Base-by-base conservation (phyloP, 2,113 vertebrate species). In the Otis tarda region DNA sequence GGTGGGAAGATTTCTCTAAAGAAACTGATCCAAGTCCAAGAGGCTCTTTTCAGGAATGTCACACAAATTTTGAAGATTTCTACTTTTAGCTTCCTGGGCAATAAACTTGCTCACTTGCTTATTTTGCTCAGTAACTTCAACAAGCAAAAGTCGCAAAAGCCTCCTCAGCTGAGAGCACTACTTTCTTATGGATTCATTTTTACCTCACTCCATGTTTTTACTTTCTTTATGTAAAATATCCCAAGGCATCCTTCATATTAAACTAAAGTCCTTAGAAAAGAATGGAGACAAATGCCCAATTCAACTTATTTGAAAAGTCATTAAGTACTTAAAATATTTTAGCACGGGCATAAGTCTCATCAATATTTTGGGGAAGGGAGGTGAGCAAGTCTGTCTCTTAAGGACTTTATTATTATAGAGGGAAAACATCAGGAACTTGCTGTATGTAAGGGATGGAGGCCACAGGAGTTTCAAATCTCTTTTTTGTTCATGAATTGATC, bases 401-500 rank as follows among this genome's bases (percentile, higher is more conserved):
- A 74, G 31, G 55, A 41, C 30, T 63, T 55, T 37, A n/a, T 76
- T 12, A 15, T 80, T 87, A 92, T 17, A 82, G 27, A 90, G 17
- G 47, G 47, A 76, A 93, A 89, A 76, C 12, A 68, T 21, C 22
- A 60, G 63, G 87, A 94, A 74, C 39, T 92, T 81, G 53, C 65
- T 94, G 65, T 59, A 61, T 83, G 43, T 91, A 94, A 94, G 69
- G 53, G 69, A 89, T 91, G 81, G 97, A 95, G 30, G 49, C 31
- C 87, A 86, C 10, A 85, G 65, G 65, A 76, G 37, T 92, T 92
- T 87, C 25, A 39, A 83, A 88, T 60, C 20, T 70, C 59, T 77
- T 79, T 83, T 75, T 90, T 92, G 60, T 41, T 91, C 68, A 93
- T 95, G 85, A 97, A 89, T 87, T 90, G 76, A 94, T 95, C 94